A percentile compares a stretch with the other conserved stretches of the same genome.
phyloP scores from a whole-genome alignment of 2,888 invertebrate species.

The Apodemia duryi region DNA sequence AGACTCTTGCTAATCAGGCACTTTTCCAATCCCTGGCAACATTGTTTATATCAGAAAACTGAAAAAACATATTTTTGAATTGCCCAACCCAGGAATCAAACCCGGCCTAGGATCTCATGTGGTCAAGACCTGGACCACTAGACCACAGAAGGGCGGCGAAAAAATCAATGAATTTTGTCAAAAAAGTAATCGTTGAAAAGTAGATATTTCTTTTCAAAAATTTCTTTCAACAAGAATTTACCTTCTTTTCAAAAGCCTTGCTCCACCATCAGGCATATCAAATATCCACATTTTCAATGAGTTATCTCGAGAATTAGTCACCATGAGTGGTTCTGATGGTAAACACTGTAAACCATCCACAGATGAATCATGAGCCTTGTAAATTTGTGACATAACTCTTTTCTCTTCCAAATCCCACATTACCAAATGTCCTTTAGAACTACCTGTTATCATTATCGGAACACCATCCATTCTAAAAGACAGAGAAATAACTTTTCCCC shows the following conservation, averaged over 20 bases:
- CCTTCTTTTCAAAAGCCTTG: conserved; percentile 87
- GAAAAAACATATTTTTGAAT: too few relatives aligned
- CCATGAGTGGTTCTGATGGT: conserved; percentile 92
- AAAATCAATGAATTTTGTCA: too few relatives aligned
- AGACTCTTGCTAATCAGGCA: too few relatives aligned
- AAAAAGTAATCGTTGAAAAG: too few relatives aligned
- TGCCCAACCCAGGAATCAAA: too few relatives aligned
- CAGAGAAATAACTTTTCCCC: conserved; percentile 91
- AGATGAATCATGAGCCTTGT: conserved; percentile 86
- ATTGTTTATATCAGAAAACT: too few relatives aligned
- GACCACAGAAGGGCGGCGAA: too few relatives aligned
- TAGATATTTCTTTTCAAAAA: too few relatives aligned
- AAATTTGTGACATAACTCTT: conserved; percentile 88
- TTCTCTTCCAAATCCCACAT: conserved; percentile 95
- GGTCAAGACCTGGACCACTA: too few relatives aligned
- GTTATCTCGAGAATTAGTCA: conserved; percentile 96
- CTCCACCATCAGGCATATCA: conserved; percentile 95
- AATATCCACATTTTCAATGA: conserved; percentile 94
- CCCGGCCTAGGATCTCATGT: too few relatives aligned
- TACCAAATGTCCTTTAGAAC: conserved; percentile 90
- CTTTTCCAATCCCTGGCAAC: too few relatives aligned
- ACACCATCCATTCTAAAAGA: conserved; percentile 92
- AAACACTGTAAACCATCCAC: conserved; percentile 91
- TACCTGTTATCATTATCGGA: conserved; percentile 92
- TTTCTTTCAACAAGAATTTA: conserved; percentile 38